Conservation (phyloP, 2,888 invertebrate species). For the Priocnemis perturbator region DNA sequence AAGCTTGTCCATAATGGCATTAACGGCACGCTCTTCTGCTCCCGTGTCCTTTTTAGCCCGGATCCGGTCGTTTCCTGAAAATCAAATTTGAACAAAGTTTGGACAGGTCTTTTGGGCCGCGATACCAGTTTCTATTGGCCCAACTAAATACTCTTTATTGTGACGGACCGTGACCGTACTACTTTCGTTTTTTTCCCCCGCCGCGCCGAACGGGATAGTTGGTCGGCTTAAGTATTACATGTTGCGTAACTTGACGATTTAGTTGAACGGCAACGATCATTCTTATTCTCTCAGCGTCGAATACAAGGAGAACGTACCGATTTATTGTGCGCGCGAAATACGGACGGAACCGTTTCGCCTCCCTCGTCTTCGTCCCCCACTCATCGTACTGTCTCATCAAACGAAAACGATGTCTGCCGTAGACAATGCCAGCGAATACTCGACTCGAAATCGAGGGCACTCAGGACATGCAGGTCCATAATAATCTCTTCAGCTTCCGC, state of each 20-base stretch:
- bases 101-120: not conserved
- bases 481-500: conserved; percentile 54
- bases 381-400: conserved; percentile 28
- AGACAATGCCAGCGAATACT: conserved; percentile 43
- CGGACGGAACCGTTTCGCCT: conserved; percentile 13
- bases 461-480: conserved; percentile 42
- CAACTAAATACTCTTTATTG: not conserved
- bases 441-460: conserved; percentile 44
- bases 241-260: no score
- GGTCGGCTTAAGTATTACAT: no score
- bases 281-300: conserved; percentile 16
- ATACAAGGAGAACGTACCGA: conserved; percentile 18
- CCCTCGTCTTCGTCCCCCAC: conserved; percentile 1
- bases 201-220: no score
- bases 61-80: no score
- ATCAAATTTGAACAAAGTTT: no score
- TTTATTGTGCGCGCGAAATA: conserved; percentile 34
- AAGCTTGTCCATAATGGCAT: conserved; percentile 60
- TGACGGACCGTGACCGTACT: not conserved
- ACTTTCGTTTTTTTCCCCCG: no score
- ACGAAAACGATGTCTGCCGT: conserved; percentile 42
- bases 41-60: conserved; percentile 56
- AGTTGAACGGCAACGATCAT: conserved; percentile 28
- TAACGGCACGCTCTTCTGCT: conserved; percentile 58
- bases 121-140: not conserved